Evolutionary conservation across 1,140 invertebrate genomes (phyloP).

Genomic region (Pararge aegeria): DNA sequence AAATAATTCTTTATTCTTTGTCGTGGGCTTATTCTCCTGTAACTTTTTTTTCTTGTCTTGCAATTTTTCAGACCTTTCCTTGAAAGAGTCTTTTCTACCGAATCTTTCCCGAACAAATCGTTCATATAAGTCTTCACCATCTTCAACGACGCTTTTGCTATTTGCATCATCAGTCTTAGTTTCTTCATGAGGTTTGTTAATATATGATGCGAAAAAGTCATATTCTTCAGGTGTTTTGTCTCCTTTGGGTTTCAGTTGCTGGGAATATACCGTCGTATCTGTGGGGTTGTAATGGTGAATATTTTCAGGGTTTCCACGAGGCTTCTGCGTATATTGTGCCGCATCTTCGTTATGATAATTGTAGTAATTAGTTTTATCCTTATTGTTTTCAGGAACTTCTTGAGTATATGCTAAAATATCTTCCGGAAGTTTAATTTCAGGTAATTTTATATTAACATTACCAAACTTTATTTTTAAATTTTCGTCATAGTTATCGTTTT

Average conservation of each 20-base stretch:
- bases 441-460: conserved; percentile 57
- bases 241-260: neutral
- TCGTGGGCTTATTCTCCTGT: conserved; percentile 19
- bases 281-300: neutral
- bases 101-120: conserved; percentile 69
- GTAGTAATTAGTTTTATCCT: conserved; percentile 32
- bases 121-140: conserved; percentile 65
- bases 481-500: conserved; percentile 51
- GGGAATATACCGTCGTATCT: neutral
- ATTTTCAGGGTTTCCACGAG: neutral
- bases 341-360: conserved; percentile 41
- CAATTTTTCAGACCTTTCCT: conserved; percentile 54
- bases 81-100: conserved; percentile 53
- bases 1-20: conserved; percentile 50
- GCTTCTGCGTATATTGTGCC: conserved; percentile 27
- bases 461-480: conserved; percentile 64
- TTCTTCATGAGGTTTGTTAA: conserved; percentile 14
- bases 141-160: neutral
- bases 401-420: conserved; percentile 57
- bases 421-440: conserved; percentile 68
- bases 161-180: conserved; percentile 23
- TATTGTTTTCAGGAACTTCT: conserved; percentile 35
- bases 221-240: neutral
- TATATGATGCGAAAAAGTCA: conserved; percentile 6
- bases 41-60: conserved; percentile 30